Evolutionary conservation across 1,140 invertebrate genomes (phyloP), one percentile per base, ranked within the genome.

Genomic region (Lordiphosa clarofinis): DNA sequence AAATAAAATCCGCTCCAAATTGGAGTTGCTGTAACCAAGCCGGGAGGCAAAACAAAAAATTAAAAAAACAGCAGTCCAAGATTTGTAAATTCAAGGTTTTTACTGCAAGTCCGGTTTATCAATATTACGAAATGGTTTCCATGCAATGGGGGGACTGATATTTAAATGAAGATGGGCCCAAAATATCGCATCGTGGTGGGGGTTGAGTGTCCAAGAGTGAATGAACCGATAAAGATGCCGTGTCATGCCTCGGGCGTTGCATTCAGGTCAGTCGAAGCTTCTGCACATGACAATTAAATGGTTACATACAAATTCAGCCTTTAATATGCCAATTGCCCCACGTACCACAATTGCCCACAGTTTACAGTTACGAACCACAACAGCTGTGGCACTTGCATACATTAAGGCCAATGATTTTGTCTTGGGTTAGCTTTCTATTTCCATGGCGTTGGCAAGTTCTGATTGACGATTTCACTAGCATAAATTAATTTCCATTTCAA

Each of bases 81-180:
- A 82, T 84, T 82, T 82, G 81, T 72, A 71, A 82, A 82, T 84
- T 84, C 76, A 82, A 82, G 76, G 76, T 82, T 81, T 81, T 69
- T 60, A 60, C 50, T 71, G 66, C 66, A 69, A 52, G 61, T 47
- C 69, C 44, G 47, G 52, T 72, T 63, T 75, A 46, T 65, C 48
- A 37, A 42, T 74, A 48, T 74, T 74, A 75, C 42, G 72, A 75
- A 63, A 70, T 5, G 4, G 21, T 21, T 21, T 56, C 54, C 56
- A 42, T 50, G 12, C 43, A 52, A 19, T n/a, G 56, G 4, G 19
- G 19, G 4, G 21, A 24, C 21, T 24, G 21, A 24, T 24, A 47
- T 56, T 60, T 33, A 59, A 59, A 13, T 60, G 40, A 33, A 47
- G 56, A 61, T 48, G 58, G 33, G 56, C 21, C 57, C 35, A 60